Base-by-base conservation (phyloP, 2,888 invertebrate species). In the Lasioglossum zephyrum region DNA sequence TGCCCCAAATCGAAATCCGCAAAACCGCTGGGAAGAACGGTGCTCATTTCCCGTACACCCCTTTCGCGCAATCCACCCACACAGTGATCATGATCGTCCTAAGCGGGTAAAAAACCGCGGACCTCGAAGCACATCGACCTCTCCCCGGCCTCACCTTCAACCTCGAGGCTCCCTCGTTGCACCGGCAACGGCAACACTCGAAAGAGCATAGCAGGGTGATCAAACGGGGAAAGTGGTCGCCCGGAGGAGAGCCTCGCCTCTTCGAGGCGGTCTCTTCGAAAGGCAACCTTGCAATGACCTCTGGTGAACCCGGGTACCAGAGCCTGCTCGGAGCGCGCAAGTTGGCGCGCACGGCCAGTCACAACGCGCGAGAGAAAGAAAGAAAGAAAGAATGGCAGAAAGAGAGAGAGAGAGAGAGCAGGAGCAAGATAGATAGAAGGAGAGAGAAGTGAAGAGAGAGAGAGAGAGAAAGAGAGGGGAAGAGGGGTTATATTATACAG, bases 201-300 rank as follows among this genome's bases (percentile, higher is more conserved):
- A 77, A 83, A 86, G 84, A 88, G 86, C 81, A 88, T 82, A 82
- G 80, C 87, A 84, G 87, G 87, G 84, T 87, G 88, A 86, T 88
- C 82, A 87, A 89, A 84, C 86, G 90, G 89, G 90, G 92, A 92
- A 91, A 92, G 91, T 91, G 91, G 88, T 87, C 84, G 86, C 86
- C 88, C 82, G 82, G 77, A 81, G 88, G 84, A 87, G 89, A 85
- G 85, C 82, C 81, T 85, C 81, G 91, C 81, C 91, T 87, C 85
- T 78, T 85, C 80, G 86, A 87, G 90, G 88, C 88, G 89, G 91
- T 88, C 90, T 92, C 88, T 87, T 92, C 87, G 91, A 92, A 90
- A 92, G 91, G 94, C 93, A 94, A 94, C 94, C 94, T 94, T 94
- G 94, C 93, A 93, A 93, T 94, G 94, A 94, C 94, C 94, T 94